Evolutionary conservation across 1,140 invertebrate genomes (phyloP).

Genomic region (Drosophila ironensis): DNA sequence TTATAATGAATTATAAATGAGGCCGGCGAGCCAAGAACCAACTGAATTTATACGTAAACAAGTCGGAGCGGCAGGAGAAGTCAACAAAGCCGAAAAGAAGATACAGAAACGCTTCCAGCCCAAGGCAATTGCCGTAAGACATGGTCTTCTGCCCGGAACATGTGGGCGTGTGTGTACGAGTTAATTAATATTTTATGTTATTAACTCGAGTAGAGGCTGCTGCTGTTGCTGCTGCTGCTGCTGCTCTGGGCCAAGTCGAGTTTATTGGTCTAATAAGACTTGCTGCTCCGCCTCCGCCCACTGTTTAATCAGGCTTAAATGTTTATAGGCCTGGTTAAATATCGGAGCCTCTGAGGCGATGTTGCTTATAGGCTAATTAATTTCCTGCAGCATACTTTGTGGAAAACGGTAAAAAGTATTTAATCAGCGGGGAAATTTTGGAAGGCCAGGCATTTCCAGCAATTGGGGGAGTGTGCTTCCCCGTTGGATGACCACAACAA

Average conservation of each 20-base stretch:
- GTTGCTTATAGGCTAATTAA: constrained; percentile 17
- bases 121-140: constrained; percentile 48
- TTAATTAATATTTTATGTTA: constrained; percentile 80
- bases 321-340: constrained; percentile 56
- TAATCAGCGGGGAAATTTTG: constrained; percentile 2
- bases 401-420: constrained; percentile 12
- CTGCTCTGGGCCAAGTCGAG: constrained; percentile 13
- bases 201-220: constrained; percentile 54
- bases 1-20: constrained; percentile 78
- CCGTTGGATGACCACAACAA: background rate
- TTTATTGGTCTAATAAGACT: constrained; percentile 67
- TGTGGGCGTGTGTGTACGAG: constrained; percentile 39
- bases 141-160: constrained; percentile 19
- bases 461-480: background rate
- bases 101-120: background rate
- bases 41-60: constrained; percentile 44
- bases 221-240: constrained; percentile 7
- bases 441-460: background rate
- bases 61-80: constrained; percentile 15
- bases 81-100: constrained; percentile 13
- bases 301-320: constrained; percentile 73
- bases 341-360: constrained; percentile 1
- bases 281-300: constrained; percentile 17
- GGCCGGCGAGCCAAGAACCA: constrained; percentile 33
- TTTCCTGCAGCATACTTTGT: constrained; percentile 12